Base-by-base conservation (phyloP, 2,888 invertebrate genomes). In the Acanthacorydalis orientalis region DNA sequence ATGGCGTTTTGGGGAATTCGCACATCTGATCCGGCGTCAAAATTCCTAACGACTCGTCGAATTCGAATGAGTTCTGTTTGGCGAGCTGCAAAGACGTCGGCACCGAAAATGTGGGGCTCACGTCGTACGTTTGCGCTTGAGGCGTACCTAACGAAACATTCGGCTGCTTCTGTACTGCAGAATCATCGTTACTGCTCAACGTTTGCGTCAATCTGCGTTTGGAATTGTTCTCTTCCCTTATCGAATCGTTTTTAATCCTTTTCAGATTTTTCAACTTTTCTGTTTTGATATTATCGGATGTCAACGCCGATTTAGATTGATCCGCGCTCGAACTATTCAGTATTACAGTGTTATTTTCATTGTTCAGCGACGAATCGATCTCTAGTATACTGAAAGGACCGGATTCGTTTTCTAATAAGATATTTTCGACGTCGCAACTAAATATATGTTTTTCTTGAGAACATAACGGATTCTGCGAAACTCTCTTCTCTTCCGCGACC, bases 1-100 rank as follows among this genome's bases (percentile, higher is more conserved):
- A 78, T 44, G 79, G 77, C 47, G 78, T 78, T 64, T 78, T 73
- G 53, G 76, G 70, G 58, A 74, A 74, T 57, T 77, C 77, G 55
- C 75, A 82, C 86, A 90, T 88, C 65, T 89, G 88, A 67, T 88
- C 87, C 0, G 89, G 88, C 9, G 89, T 88, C 51, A 91, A 68
- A 57, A 90, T 89, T 6, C 89, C 89, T 55, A 89, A 69, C 57
- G 86, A 85, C 60, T 90, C 88, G 59, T 88, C 80, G 59, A 76
- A 68, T 54, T 82, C 88, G 56, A 86, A 75, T 2, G 88, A 89
- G 61, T 84, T 83, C 60, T 86, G 80, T 62, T 85, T 86, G 59
- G 23, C 23, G 23, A 23, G 23, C 59, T 67, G 65, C 39, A 70
- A 70, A 53, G 66, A 16, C 6, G 14, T 33, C 41, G 44, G 37